Base-by-base conservation (phyloP, 1,140 invertebrate species). In the Euura saliciscinereae region DNA sequence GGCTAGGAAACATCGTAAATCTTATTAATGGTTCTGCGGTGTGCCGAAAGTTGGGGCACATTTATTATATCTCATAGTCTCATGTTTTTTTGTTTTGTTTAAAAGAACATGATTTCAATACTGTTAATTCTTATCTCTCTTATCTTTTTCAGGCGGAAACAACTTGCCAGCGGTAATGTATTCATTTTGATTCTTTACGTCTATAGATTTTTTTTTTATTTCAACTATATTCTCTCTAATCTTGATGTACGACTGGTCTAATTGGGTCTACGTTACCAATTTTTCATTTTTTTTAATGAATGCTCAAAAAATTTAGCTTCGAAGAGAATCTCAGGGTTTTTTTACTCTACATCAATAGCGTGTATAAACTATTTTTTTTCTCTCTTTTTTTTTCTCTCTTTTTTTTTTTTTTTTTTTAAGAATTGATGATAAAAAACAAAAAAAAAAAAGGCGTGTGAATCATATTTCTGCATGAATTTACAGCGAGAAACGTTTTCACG, bases 121-220 rank as follows among this genome's bases (percentile, higher is more conserved):
- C 28, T 28, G 43, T 65, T 51, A 59, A 68, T 68, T 73, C 11
- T 64, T 73, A 59, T 73, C 75, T 74, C 43, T 71, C 74, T 74
- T 75, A 45, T 83, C n/a, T n/a, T 28, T 28, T 84, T 44, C 78
- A 86, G 85, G 84, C 73, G 85, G 84, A 82, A 86, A 82, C 85
- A 84, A 81, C 78, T 76, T 88, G 76, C 86, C 86, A 84, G 85
- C 86, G 86, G 86, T 88, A 88, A 87, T 46, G 84, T 86, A 86
- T 84, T 79, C 66, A 51, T 76, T 77, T 71, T 75, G 66, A 28
- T 28, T 28, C 51, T 66, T 69, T 64, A 67, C 71, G 74, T 69
- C 43, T 67, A 45, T 70, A 65, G 73, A 65, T 68, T 67, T 69
- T 75, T 73, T 69, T 74, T n/a, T 67, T 67, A 4, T 28, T 28